Evolutionary conservation across 2,888 invertebrate genomes (phyloP).

Genomic region (Cactoblastis cactorum): DNA sequence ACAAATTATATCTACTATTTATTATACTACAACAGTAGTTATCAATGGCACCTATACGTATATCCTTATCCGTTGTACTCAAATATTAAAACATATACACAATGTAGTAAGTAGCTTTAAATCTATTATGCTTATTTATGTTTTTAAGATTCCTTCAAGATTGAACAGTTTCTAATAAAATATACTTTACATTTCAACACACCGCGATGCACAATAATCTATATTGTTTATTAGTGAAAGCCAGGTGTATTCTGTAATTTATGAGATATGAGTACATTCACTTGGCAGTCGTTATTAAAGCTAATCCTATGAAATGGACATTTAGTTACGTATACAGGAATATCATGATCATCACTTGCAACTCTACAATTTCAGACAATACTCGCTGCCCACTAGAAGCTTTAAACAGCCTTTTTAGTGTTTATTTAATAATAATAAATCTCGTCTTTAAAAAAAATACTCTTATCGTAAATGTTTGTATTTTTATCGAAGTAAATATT

Average conservation of each 20-base stretch:
- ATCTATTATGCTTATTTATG: background rate
- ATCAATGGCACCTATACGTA: background rate
- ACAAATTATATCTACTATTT: no score
- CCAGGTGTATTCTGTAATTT: no score
- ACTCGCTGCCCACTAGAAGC: no score
- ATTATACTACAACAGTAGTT: background rate
- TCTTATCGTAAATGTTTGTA: background rate
- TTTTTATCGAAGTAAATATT: no score
- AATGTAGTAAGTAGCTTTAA: background rate
- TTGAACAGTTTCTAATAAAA: conserved; percentile 9
- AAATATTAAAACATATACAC: background rate
- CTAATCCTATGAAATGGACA: no score
- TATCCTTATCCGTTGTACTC: background rate
- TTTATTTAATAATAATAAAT: no score
- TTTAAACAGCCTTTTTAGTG: no score
- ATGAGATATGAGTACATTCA: no score
- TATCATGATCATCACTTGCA: no score
- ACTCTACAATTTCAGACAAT: no score
- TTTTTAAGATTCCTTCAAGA: conserved; percentile 23
- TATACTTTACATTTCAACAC: background rate
- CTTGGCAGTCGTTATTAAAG: no score
- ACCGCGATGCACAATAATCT: background rate
- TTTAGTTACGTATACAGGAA: no score
- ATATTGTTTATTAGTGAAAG: background rate
- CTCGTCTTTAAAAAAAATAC: background rate